Base-by-base conservation (phyloP, 1,140 invertebrate species). In the Caenorhabditis tropicalis region DNA sequence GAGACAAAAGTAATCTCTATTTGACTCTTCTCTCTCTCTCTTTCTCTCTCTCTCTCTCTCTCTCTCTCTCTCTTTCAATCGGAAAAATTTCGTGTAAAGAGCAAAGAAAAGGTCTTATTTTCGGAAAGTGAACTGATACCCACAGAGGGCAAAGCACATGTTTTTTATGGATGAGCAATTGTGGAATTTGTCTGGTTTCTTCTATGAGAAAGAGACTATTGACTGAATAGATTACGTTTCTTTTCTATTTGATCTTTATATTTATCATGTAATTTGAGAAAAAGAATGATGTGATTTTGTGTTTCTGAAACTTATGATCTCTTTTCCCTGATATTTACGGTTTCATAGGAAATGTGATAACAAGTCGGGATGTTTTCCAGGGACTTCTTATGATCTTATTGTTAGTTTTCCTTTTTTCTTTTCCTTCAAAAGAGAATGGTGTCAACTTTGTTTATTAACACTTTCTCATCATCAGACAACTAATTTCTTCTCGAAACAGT, bases 111-210 rank as follows among this genome's bases (percentile, higher is more conserved):
- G 10, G 29, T 65, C 29, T 36, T 65, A 24, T 74, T 74, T 56
- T 74, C 65, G 60, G 60, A 74, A 74, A 10, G 36, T 33, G 15
- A 36, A n/a, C 43, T 74, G 65, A 74, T 74, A 74, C 65, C 36
- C 33, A n/a, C n/a, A 36, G 65, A 74, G 65, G 36, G 65, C 65
- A 74, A 74, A 74, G 65, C 65, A 74, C 65, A 74, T 74, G 65
- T 74, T 43, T 74, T 74, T 74, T 74, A 24, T 65, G 7, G 31
- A 15, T 19, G 12, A 33, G 19, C 16, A 43, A 43, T 43, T 43
- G n/a, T n/a, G 53, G 53, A 58, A 51, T 31, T 29, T 36, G 60
- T 39, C 60, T 70, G 19, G 60, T 70, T 74, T 74, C n/a, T n/a
- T n/a, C n/a, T n/a, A n/a, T 65, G 1, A 36, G 21, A 21, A 19